phyloP scores from a whole-genome alignment of 2,888 invertebrate species.

The Thyatira batis region DNA sequence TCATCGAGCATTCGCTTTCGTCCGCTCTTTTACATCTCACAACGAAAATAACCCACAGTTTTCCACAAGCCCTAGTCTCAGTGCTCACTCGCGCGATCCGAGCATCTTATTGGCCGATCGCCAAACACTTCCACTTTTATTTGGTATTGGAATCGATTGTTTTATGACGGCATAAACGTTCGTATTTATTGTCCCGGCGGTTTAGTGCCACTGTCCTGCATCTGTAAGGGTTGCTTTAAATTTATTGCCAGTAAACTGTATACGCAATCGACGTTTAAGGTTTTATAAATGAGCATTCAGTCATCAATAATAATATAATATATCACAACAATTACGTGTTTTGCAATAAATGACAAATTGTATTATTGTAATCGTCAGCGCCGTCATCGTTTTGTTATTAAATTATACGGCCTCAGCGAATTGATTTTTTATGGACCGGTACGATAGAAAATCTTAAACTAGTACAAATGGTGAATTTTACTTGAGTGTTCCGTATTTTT shows the following conservation, averaged over 20 bases:
- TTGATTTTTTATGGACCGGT: neutral
- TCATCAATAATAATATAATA: too few relatives aligned
- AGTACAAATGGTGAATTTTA: neutral
- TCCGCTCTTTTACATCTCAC: constrained; percentile 66
- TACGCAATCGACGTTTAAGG: constrained; percentile 46
- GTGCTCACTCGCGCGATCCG: constrained; percentile 46
- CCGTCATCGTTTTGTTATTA: neutral
- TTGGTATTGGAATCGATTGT: constrained; percentile 69
- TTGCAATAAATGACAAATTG: too few relatives aligned
- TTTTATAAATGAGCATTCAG: constrained; percentile 32
- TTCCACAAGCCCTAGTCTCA: constrained; percentile 53
- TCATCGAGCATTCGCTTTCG: constrained; percentile 65
- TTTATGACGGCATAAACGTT: constrained; percentile 70
- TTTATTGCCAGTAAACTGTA: constrained; percentile 61
- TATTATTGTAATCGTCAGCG: neutral
- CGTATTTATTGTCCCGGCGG: constrained; percentile 64
- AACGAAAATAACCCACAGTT: constrained; percentile 61
- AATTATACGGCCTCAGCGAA: neutral
- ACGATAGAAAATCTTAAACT: neutral
- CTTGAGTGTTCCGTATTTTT: neutral
- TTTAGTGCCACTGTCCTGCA: constrained; percentile 61
- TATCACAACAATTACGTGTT: too few relatives aligned
- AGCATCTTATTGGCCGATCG: constrained; percentile 66
- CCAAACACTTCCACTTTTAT: constrained; percentile 71
- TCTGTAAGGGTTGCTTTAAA: constrained; percentile 58